Conservation (phyloP, 2,888 invertebrate genomes). For the Aromia moschata region DNA sequence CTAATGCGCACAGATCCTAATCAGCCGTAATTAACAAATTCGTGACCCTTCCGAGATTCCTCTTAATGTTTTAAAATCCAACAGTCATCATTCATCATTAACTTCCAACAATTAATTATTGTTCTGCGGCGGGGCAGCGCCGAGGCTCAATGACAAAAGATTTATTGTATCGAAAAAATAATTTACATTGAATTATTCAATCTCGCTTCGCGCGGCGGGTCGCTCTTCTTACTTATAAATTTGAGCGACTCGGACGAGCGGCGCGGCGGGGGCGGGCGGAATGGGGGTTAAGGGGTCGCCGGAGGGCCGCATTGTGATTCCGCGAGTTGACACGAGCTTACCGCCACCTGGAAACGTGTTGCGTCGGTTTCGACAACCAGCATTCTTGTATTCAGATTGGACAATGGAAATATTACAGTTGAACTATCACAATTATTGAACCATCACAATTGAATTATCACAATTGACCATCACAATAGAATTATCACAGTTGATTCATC, state of each 20-base stretch:
- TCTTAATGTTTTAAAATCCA: conserved; percentile 59
- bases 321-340: conserved; percentile 20
- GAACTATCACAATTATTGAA: no score
- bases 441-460: no score
- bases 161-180: conserved; percentile 62
- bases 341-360: no score
- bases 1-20: conserved; percentile 53
- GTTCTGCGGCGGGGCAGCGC: conserved; percentile 53
- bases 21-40: conserved; percentile 63
- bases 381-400: no score
- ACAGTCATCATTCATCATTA: conserved; percentile 63
- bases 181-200: conserved; percentile 61
- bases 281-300: conserved; percentile 20
- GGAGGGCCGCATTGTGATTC: conserved; percentile 4
- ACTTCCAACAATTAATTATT: conserved; percentile 62
- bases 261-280: conserved; percentile 35
- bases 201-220: conserved; percentile 52
- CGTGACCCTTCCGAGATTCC: conserved; percentile 59
- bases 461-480: no score
- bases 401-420: no score
- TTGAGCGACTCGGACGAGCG: conserved; percentile 45
- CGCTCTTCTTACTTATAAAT: conserved; percentile 50
- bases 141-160: conserved; percentile 61
- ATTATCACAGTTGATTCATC: no score
- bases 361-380: no score